These are phyloP conservation scores for Sebastiscus tertius DNA, from an alignment of 2,797 vertebrate species.

Conservation along the genomic window DNA sequence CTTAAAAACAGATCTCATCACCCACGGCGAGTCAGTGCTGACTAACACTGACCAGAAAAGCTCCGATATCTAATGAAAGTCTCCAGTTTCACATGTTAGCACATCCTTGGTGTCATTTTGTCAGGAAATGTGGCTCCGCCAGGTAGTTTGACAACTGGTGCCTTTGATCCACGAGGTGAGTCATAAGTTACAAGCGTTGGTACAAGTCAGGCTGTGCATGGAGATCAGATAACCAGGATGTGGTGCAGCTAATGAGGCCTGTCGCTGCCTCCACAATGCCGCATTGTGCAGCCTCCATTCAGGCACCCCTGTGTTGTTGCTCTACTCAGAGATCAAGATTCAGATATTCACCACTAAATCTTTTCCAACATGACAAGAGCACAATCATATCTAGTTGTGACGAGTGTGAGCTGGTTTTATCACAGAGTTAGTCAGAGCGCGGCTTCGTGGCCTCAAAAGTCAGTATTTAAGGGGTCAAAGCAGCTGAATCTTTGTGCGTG, in stretches of 20 bases:
- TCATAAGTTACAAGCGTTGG: slow-evolving; percentile 48
- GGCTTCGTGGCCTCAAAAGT: slow-evolving; percentile 1
- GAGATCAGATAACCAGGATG: slow-evolving; percentile 74
- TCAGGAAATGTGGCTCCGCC: slow-evolving; percentile 26
- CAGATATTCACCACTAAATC: slow-evolving; percentile 53
- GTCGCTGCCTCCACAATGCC: slow-evolving; percentile 59
- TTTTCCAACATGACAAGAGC: slow-evolving; percentile 37
- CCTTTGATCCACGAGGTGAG: slow-evolving; percentile 61
- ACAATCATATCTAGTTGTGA: slow-evolving; percentile 48
- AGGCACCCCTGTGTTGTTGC: slow-evolving; percentile 39
- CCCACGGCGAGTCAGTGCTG: slow-evolving; percentile 1
- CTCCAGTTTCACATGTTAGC: slow-evolving; percentile 31
- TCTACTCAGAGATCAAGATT: slow-evolving; percentile 63
- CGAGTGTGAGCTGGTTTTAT: slow-evolving; percentile 15
- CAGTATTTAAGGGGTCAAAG: slow-evolving; percentile 16
- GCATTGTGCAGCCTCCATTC: slow-evolving; percentile 57
- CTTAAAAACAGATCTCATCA: slow-evolving; percentile 19
- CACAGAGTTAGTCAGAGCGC: slow-evolving; percentile 27
- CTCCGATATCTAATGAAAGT: slow-evolving; percentile 18
- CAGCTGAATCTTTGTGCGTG: slow-evolving; percentile 24
- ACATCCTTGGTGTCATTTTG: slow-evolving; percentile 19
- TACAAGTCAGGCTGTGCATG: slow-evolving; percentile 41
- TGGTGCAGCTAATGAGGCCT: slow-evolving; percentile 70
- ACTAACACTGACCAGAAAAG: slow-evolving; percentile 38
- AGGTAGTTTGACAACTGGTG: slow-evolving; percentile 48